Base-by-base conservation (phyloP, 2,113 vertebrate species). In the Planiliza haematocheilus region DNA sequence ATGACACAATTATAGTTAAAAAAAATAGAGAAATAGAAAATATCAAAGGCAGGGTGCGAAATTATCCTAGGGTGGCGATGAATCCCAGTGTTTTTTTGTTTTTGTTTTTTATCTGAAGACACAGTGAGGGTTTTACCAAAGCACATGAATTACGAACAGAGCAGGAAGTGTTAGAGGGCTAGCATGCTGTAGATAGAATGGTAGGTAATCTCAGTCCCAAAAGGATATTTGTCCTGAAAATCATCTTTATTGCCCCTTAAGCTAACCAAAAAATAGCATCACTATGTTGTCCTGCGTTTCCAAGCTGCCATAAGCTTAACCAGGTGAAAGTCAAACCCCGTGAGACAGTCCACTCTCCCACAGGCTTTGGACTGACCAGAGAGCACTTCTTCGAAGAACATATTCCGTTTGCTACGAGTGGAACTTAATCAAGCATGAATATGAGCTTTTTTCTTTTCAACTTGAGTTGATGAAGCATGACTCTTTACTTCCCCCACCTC, bases 391-490 rank as follows among this genome's bases (percentile, higher is more conserved):
- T 72, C 60, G 69, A 70, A 79, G 58, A 77, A 84, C 59, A 74
- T 68, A 66, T 67, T 83, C 59, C 65, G 69, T 83, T 82, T 80
- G 63, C 70, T 72, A 53, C 7, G 20, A 86, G 73, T 76, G 74
- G 70, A 79, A 79, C 73, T 70, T 83, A 87, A 89, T 89, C 69
- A 85, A 84, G 85, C 85, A 89, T 88, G 88, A 86, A 52, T 87
- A 85, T 86, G 68, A 69, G 57, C 76, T 70, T 79, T 81, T 77
- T 85, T 69, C 38, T 21, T 82, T 88, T 77, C 72, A 77, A 64
- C 86, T 90, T 88, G 66, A 87, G 76, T 85, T 89, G 77, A 87
- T 89, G 69, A 89, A 89, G 85, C 89, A 90, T 85, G 89, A 82
- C 52, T 88, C 79, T 76, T 86, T 79, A 69, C 81, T 79, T 58